Conservation (phyloP, 2,113 vertebrate species). For the Campylorhamphus procurvoides region DNA sequence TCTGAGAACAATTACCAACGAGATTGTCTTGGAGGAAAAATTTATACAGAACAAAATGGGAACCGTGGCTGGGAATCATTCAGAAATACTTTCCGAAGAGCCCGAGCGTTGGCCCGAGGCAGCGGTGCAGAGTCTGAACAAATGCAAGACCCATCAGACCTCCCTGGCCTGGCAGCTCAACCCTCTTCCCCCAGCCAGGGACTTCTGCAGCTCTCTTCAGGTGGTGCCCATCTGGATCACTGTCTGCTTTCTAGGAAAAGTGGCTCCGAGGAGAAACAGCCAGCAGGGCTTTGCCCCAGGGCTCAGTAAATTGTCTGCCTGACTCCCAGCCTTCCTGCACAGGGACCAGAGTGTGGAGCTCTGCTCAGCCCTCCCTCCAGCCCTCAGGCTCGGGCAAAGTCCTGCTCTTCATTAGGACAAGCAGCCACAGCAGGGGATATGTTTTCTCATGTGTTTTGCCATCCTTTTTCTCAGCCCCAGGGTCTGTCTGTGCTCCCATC, state of each 20-base stretch:
- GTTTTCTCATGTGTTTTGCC: neutral
- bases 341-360: neutral
- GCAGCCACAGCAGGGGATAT: neutral
- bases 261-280: neutral
- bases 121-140: neutral
- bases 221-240: neutral
- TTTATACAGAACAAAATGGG: slow-evolving; percentile 44
- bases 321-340: neutral
- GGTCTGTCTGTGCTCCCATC: neutral
- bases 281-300: neutral
- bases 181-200: neutral
- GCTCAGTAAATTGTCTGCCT: neutral
- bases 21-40: slow-evolving; percentile 46
- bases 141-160: neutral
- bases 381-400: neutral
- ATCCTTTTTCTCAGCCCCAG: neutral
- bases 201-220: neutral
- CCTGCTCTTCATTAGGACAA: slow-evolving; percentile 24
- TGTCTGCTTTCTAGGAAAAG: neutral
- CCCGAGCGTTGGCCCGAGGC: neutral
- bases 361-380: neutral
- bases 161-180: neutral
- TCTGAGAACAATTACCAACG: slow-evolving; percentile 44
- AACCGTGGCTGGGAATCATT: slow-evolving; percentile 17
- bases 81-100: slow-evolving; percentile 57